These are phyloP conservation scores for Ochotona princeps DNA, from an alignment of 2,113 vertebrate species.

Conservation along the genomic window DNA sequence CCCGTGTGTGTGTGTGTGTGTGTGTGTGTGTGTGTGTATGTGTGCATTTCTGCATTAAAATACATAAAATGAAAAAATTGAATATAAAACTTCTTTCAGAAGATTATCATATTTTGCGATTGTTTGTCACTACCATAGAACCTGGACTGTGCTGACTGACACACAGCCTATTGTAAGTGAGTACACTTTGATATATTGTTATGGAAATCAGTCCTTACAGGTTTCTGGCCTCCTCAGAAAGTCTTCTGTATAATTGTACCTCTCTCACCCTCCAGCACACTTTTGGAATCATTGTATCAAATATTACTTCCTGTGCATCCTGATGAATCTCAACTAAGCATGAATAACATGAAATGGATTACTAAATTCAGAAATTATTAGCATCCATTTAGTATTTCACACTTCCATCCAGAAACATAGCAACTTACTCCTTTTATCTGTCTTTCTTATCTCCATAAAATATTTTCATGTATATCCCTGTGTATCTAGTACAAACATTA, in stretches of 20 bases:
- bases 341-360: neutral
- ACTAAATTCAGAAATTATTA: constrained; percentile 44
- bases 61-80: too few relatives aligned
- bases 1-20: too few relatives aligned
- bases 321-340: neutral
- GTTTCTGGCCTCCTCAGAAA: neutral
- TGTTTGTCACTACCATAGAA: constrained; percentile 19
- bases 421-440: neutral
- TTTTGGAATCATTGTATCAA: neutral
- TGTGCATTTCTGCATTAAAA: too few relatives aligned
- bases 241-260: neutral
- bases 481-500: neutral
- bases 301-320: neutral
- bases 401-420: neutral
- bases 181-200: neutral
- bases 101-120: neutral
- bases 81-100: neutral
- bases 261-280: neutral
- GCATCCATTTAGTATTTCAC: neutral
- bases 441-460: constrained; percentile 25
- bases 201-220: neutral
- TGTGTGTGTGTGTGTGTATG: too few relatives aligned
- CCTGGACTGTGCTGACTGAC: neutral
- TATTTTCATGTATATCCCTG: constrained; percentile 17
- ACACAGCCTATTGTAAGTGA: neutral